A percentile compares a stretch with the other conserved stretches of the same genome.
phyloP scores from a whole-genome alignment of 2,888 invertebrate genomes.

The Axea sp. region DNA sequence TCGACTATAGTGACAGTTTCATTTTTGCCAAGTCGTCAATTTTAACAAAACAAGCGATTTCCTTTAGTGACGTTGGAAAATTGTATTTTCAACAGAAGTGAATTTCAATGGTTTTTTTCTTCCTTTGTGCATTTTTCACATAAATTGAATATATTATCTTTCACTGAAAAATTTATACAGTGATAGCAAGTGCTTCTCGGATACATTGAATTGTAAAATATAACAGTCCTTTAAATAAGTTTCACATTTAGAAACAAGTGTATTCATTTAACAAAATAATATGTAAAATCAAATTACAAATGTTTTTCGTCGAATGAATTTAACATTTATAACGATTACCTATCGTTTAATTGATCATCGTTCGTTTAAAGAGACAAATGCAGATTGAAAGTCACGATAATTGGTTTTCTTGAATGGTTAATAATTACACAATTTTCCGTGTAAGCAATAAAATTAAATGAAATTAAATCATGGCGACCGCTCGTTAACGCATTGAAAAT shows the following conservation, averaged over 20 bases:
- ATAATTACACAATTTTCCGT: constrained; percentile 29
- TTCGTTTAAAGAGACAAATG: constrained; percentile 30
- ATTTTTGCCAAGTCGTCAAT: constrained; percentile 40
- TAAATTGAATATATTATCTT: constrained; percentile 44
- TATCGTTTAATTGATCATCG: constrained; percentile 24
- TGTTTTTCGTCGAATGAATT: constrained; percentile 13
- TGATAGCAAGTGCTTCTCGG: constrained; percentile 31
- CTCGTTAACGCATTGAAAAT: constrained; percentile 38
- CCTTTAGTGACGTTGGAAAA: constrained; percentile 32
- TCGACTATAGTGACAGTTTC: constrained; percentile 16
- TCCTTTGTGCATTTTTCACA: constrained; percentile 42
- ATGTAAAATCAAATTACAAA: background rate
- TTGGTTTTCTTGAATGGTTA: constrained; percentile 38
- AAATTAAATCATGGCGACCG: constrained; percentile 32
- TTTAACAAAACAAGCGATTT: constrained; percentile 39
- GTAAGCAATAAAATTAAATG: constrained; percentile 18
- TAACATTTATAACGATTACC: constrained; percentile 6
- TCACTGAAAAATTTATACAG: constrained; percentile 42
- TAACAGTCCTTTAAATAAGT: constrained; percentile 28
- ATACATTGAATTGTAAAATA: constrained; percentile 43
- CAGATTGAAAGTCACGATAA: constrained; percentile 27
- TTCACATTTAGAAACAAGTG: constrained; percentile 18
- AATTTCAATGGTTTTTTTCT: constrained; percentile 44
- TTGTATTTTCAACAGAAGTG: constrained; percentile 35
- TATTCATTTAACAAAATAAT: constrained; percentile 1